phyloP scores from a whole-genome alignment of 2,797 vertebrate genomes.

The Neoniphon sammara region DNA sequence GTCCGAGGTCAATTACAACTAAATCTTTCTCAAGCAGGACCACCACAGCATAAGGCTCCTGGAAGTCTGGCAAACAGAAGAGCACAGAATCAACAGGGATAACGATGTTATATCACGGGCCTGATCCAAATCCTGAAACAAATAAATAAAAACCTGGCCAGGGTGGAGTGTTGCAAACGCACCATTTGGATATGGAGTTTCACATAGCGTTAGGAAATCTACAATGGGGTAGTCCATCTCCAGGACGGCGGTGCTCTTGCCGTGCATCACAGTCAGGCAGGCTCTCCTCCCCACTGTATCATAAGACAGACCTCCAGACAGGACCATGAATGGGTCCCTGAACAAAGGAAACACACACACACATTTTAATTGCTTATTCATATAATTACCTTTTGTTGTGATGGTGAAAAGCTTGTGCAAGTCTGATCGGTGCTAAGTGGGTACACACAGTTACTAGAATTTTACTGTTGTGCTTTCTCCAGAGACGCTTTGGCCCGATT shows the following conservation, averaged over 20 bases:
- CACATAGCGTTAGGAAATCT: slow-evolving; percentile 98
- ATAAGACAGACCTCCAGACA: slow-evolving; percentile 96
- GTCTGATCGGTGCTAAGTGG: slow-evolving; percentile 24
- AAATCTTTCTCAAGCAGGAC: slow-evolving; percentile 98
- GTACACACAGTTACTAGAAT: slow-evolving; percentile 19
- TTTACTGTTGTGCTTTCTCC: slow-evolving; percentile 42
- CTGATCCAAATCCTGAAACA: not conserved
- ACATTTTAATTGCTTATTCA: slow-evolving; percentile 30
- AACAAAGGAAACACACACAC: slow-evolving; percentile 47
- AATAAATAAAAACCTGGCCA: not conserved
- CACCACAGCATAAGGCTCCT: slow-evolving; percentile 98
- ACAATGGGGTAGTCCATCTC: slow-evolving; percentile 99
- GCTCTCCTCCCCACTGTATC: slow-evolving; percentile 96
- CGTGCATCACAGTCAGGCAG: slow-evolving; percentile 99
- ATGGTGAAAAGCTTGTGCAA: not conserved
- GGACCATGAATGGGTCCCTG: slow-evolving; percentile 97
- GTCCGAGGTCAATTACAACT: slow-evolving; percentile 97
- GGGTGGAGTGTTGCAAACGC: slow-evolving; percentile 26
- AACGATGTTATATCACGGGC: not conserved
- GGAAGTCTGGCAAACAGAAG: slow-evolving; percentile 88
- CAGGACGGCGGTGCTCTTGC: slow-evolving; percentile 96
- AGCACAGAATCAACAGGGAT: slow-evolving; percentile 14
- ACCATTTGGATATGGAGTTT: slow-evolving; percentile 98
- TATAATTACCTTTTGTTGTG: slow-evolving; percentile 5
- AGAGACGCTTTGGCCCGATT: slow-evolving; percentile 59